Evolutionary conservation across 2,113 vertebrate genomes (phyloP), one percentile per base, ranked within the genome.

Genomic region (Junco hyemalis): DNA sequence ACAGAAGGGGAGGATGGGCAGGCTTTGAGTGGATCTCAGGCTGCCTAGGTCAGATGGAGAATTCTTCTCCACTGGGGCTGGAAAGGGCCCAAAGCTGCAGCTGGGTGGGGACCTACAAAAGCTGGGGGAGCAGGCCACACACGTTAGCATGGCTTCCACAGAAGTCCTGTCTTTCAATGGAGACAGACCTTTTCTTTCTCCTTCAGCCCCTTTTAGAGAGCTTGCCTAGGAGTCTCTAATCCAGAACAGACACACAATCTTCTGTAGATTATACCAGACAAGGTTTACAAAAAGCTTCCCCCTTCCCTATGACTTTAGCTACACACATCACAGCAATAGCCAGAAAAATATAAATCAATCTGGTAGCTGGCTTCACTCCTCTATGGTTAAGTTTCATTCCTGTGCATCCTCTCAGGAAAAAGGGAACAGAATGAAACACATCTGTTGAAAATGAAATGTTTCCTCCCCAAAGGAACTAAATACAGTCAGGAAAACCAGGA

Each of bases 371-470:
- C 54, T 93, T 97, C 70, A 94, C 15, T 83, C 81, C 59, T 81
- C 44, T 40, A 25, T 76, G 81, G 73, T 38, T 40, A 83, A 92
- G 26, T 48, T 81, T 79, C 83, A 63, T 81, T 91, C 54, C 80
- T 80, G 57, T 85, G 82, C 69, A 66, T 47, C 86, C 73, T 96
- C 71, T 72, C 89, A 95, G 77, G 57, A 88, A 91, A 47, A 40
- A 59, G 61, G 13, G 44, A 93, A 88, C 54, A 95, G 84, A 95
- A 96, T 24, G 29, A 91, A 84, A 94, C 9, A 33, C 47, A 74
- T 86, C 88, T 89, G 40, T 87, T 76, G 86, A 90, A 96, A 97
- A 97, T 82, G 12, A 93, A 91, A 86, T 38, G 11, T 25, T 80
- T 96, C 86, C 36, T 88, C 28, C 65, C 88, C 72, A 81, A 80